Evolutionary conservation across 2,113 vertebrate species (phyloP).

Genomic region (Ranitomeya variabilis): DNA sequence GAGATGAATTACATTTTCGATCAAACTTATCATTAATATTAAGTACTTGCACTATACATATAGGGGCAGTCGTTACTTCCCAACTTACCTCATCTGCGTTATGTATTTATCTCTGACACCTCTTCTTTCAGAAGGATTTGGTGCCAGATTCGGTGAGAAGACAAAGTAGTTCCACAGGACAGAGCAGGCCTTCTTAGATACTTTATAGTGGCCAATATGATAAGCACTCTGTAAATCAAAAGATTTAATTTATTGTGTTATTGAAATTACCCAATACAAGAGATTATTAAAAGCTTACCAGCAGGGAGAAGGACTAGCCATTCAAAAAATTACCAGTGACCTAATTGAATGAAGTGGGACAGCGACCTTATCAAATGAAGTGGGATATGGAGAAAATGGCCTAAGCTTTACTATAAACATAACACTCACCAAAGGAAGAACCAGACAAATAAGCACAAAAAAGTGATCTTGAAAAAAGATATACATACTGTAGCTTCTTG

Average conservation of each 20-base stretch:
- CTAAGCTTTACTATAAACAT: too few relatives aligned
- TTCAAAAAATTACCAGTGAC: too few relatives aligned
- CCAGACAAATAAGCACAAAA: too few relatives aligned
- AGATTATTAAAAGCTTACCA: too few relatives aligned
- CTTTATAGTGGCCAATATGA: conserved; percentile 75
- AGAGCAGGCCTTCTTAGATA: conserved; percentile 83
- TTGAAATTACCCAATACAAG: neutral
- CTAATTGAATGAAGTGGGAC: too few relatives aligned
- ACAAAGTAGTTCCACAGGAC: conserved; percentile 87
- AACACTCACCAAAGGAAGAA: too few relatives aligned
- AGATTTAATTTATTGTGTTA: neutral
- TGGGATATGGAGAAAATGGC: too few relatives aligned
- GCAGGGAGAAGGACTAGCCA: too few relatives aligned
- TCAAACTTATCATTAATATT: neutral
- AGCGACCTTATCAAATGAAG: too few relatives aligned
- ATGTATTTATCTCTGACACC: conserved; percentile 64
- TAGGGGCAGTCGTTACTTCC: neutral
- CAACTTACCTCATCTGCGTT: conserved; percentile 72
- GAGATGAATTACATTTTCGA: neutral
- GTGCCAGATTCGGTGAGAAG: conserved; percentile 51
- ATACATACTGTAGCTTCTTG: too few relatives aligned
- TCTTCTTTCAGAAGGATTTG: conserved; percentile 63
- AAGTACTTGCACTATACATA: neutral
- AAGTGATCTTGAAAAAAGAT: too few relatives aligned
- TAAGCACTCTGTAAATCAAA: conserved; percentile 79